These are phyloP conservation scores for Pelecanus crispus DNA, from an alignment of 2,113 vertebrate genomes.

Conservation along the genomic window DNA sequence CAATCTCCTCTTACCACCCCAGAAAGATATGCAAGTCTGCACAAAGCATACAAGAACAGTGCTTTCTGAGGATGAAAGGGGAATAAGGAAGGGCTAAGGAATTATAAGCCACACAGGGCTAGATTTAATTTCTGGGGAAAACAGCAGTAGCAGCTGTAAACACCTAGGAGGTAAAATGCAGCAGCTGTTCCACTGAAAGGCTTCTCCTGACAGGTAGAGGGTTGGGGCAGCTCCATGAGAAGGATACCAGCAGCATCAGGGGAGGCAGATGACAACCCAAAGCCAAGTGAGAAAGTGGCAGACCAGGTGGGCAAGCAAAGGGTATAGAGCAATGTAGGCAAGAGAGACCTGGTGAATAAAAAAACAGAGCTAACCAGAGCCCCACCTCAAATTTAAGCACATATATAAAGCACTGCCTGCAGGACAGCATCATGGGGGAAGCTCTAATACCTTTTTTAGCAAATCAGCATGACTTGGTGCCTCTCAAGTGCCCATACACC, in stretches of 20 bases:
- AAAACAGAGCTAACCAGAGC: neutral
- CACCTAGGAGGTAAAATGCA: neutral
- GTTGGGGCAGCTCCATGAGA: neutral
- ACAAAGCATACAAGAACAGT: neutral
- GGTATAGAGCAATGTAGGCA: neutral
- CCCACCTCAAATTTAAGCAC: neutral
- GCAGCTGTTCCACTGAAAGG: neutral
- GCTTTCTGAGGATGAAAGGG: neutral
- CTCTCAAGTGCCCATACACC: neutral
- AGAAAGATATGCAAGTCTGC: accelerated
- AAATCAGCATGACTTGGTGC: neutral
- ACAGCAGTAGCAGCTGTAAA: neutral
- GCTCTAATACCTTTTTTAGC: neutral
- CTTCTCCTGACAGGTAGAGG: neutral
- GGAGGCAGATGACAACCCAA: neutral
- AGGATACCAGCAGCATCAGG: neutral
- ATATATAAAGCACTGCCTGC: neutral
- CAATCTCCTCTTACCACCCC: neutral
- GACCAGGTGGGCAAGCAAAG: neutral
- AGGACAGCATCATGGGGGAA: neutral
- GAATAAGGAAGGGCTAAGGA: neutral
- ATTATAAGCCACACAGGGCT: accelerated
- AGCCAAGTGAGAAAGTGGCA: neutral
- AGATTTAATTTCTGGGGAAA: neutral
- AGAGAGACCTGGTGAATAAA: neutral